A percentile compares a stretch with the other conserved stretches of the same genome.
These are phyloP conservation scores for Knipowitschia caucasica DNA, from an alignment of 2,797 vertebrate species.

Conservation along the genomic window DNA sequence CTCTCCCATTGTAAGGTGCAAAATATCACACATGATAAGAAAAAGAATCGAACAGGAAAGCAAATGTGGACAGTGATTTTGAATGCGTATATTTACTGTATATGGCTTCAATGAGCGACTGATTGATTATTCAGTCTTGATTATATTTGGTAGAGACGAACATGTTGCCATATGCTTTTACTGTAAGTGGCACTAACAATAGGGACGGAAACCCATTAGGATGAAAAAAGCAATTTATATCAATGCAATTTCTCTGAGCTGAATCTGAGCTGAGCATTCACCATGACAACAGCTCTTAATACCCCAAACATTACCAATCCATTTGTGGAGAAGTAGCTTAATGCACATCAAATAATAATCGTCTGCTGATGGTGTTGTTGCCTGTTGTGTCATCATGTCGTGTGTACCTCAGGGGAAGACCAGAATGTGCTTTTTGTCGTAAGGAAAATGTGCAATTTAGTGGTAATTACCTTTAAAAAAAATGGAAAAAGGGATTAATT, in stretches of 20 bases:
- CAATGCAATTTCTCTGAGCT: constrained; percentile 39
- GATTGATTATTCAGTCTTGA: constrained; percentile 13
- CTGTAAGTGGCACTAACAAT: constrained; percentile 33
- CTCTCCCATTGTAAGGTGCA: constrained; percentile 81
- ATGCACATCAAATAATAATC: constrained; percentile 67
- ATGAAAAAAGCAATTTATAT: constrained; percentile 47
- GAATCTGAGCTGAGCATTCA: constrained; percentile 45
- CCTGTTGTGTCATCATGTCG: constrained; percentile 65
- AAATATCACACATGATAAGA: constrained; percentile 82
- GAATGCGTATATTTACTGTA: constrained; percentile 22
- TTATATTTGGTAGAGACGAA: neutral
- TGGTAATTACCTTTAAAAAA: constrained; percentile 39
- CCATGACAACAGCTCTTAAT: constrained; percentile 64
- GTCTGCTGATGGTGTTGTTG: constrained; percentile 61
- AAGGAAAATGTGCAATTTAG: constrained; percentile 27
- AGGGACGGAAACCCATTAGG: constrained; percentile 52
- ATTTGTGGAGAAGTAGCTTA: constrained; percentile 59
- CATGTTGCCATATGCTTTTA: constrained; percentile 8
- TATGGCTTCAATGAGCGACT: constrained; percentile 6
- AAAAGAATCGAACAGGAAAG: constrained; percentile 66
- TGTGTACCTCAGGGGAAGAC: constrained; percentile 41
- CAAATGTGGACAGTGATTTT: constrained; percentile 20
- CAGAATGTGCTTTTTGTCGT: constrained; percentile 43
- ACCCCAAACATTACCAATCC: constrained; percentile 64
- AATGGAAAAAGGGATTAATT: constrained; percentile 38